Evolutionary conservation across 2,113 vertebrate genomes (phyloP).

Genomic region (Ammospiza caudacuta): DNA sequence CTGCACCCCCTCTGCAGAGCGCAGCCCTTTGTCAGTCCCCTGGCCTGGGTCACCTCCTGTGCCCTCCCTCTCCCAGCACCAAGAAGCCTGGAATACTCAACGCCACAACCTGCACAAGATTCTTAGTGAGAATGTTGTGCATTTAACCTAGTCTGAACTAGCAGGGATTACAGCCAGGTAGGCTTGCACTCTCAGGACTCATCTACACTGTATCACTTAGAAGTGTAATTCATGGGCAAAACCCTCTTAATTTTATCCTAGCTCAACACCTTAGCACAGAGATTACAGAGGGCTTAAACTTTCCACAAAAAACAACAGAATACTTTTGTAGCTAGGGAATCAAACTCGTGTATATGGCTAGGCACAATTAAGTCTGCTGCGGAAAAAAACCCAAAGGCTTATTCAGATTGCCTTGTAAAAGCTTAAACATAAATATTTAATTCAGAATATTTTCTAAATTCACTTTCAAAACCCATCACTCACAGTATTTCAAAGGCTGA

Average conservation of each 20-base stretch:
- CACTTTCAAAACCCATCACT: constrained; percentile 60
- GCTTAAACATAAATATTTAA: constrained; percentile 71
- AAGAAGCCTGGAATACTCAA: background rate
- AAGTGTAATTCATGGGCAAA: background rate
- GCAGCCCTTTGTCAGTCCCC: background rate
- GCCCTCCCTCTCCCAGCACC: background rate
- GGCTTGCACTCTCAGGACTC: background rate
- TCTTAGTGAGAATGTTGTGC: background rate
- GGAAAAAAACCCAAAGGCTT: constrained; percentile 53
- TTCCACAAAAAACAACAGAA: background rate
- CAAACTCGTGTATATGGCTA: constrained; percentile 5
- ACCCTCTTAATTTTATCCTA: background rate
- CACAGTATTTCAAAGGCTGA: constrained; percentile 63
- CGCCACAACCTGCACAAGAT: background rate
- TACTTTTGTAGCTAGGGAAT: constrained; percentile 1
- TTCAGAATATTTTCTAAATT: constrained; percentile 63
- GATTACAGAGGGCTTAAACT: background rate
- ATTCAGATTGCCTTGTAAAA: constrained; percentile 60
- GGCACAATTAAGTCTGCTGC: constrained; percentile 42
- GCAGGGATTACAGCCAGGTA: background rate
- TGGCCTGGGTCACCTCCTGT: background rate
- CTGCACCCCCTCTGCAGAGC: background rate
- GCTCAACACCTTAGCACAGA: background rate
- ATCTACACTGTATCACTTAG: background rate
- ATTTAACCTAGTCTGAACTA: background rate